Conservation (phyloP, 1,140 invertebrate species). For the Drosophila busckii region DNA sequence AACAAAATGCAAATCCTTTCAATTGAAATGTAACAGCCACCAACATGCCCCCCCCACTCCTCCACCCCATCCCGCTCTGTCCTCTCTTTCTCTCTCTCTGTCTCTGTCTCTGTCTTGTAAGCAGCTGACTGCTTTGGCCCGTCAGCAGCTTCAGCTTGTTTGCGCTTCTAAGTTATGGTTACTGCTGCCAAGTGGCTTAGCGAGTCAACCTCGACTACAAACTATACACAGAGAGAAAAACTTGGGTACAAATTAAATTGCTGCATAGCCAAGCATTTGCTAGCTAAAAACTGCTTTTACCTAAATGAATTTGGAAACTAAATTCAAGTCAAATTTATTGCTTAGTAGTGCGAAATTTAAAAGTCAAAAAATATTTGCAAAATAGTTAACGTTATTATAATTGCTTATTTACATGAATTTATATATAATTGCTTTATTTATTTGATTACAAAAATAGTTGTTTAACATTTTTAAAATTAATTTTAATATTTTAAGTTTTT, state of each 20-base stretch:
- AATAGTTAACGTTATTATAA: no score
- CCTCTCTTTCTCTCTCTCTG: neutral
- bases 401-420: no score
- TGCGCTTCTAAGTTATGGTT: conserved; percentile 72
- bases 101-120: neutral
- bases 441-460: no score
- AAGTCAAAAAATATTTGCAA: no score
- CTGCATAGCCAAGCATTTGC: neutral
- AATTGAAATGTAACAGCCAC: conserved; percentile 66
- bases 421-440: no score
- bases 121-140: conserved; percentile 36
- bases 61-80: neutral
- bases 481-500: no score
- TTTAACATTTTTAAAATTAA: no score
- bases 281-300: neutral
- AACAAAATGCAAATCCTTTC: conserved; percentile 75
- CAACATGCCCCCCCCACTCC: conserved; percentile 13
- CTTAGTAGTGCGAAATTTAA: no score
- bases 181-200: conserved; percentile 74
- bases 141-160: conserved; percentile 71
- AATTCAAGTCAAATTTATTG: no score
- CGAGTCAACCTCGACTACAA: conserved; percentile 49
- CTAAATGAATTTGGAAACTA: no score
- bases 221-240: neutral
- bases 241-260: neutral